Conservation (phyloP, 1,140 invertebrate species). For the Lasioglossum baleicum region DNA sequence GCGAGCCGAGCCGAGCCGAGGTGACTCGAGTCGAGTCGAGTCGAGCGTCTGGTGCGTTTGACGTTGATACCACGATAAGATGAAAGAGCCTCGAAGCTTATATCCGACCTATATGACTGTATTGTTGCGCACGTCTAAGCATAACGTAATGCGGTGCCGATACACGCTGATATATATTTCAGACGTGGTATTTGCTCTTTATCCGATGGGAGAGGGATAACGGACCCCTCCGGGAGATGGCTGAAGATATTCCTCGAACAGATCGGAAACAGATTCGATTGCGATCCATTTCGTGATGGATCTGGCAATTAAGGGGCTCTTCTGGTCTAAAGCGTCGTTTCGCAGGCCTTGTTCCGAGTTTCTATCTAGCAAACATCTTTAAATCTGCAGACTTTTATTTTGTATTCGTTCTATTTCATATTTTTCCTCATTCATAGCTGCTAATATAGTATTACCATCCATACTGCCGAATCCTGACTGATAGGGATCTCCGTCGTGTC, state of each 20-base stretch:
- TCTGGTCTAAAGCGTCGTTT: no score
- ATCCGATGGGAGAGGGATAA: slow-evolving; percentile 24
- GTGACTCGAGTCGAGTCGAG: slow-evolving; percentile 51
- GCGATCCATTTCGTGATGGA: slow-evolving; percentile 3
- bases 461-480: no score
- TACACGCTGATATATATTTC: slow-evolving; percentile 66
- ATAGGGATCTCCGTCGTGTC: no score
- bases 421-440: no score
- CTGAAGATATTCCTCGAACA: not conserved
- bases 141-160: slow-evolving; percentile 75
- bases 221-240: slow-evolving; percentile 16
- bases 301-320: slow-evolving; percentile 28
- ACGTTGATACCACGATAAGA: slow-evolving; percentile 80
- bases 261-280: slow-evolving; percentile 26
- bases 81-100: slow-evolving; percentile 79
- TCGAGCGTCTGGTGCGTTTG: slow-evolving; percentile 76
- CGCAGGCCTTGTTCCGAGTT: no score
- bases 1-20: slow-evolving; percentile 43
- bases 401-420: no score
- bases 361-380: no score
- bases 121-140: slow-evolving; percentile 77
- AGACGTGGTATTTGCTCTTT: slow-evolving; percentile 53
- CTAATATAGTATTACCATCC: no score
- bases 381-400: no score
- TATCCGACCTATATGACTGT: slow-evolving; percentile 76